phyloP scores from a whole-genome alignment of 2,113 vertebrate species.

The Erpornis zantholeuca region DNA sequence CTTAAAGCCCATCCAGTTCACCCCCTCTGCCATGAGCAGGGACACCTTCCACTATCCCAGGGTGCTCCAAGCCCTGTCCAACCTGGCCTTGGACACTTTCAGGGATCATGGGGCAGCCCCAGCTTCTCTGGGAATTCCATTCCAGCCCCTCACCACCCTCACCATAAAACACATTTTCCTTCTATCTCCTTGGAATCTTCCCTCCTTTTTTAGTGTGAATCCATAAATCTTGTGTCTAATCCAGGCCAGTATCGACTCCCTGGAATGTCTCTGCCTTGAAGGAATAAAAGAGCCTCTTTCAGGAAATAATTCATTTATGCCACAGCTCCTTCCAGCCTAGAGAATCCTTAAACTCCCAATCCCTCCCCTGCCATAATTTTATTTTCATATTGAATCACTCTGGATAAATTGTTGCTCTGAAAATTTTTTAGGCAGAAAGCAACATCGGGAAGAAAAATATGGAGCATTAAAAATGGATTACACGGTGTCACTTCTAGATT shows the following conservation, averaged over 20 bases:
- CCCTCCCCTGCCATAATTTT: not conserved
- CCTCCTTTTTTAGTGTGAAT: not conserved
- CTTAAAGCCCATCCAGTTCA: not conserved
- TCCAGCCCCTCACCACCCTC: not conserved
- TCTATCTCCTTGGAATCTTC: not conserved
- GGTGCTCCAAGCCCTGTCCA: accelerated
- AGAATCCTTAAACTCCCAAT: not conserved
- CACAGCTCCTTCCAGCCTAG: not conserved
- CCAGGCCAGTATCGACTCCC: accelerated
- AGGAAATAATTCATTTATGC: not conserved
- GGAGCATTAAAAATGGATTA: not conserved
- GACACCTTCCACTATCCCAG: not conserved
- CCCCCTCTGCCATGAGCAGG: too few species aligned
- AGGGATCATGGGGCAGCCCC: too few species aligned
- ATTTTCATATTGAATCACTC: not conserved
- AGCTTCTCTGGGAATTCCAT: not conserved
- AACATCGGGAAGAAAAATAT: accelerated
- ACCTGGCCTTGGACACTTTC: not conserved
- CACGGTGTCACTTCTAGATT: not conserved
- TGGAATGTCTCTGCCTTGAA: not conserved
- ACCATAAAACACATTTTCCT: not conserved
- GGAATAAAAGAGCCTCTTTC: not conserved
- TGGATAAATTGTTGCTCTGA: not conserved
- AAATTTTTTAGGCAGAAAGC: not conserved
- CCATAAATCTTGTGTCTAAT: not conserved